Evolutionary conservation across 2,113 vertebrate genomes (phyloP).

Genomic region (Indri indri): DNA sequence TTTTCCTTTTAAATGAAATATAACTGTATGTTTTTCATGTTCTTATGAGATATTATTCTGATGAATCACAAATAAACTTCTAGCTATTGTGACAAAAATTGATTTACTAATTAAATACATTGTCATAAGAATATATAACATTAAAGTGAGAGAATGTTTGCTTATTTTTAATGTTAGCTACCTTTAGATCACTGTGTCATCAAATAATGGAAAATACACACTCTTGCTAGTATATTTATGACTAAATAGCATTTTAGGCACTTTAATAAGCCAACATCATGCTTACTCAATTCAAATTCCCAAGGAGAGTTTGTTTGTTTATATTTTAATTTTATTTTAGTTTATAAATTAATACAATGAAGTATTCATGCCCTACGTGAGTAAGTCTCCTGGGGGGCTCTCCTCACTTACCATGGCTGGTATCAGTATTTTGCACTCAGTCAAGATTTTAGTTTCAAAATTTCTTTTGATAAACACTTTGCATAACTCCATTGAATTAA

Average conservation of each 20-base stretch:
- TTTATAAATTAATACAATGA: not conserved
- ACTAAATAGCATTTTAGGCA: not conserved
- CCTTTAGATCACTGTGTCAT: not conserved
- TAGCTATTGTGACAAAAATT: not conserved
- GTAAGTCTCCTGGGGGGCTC: slow-evolving; percentile 4
- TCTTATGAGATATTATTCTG: not conserved
- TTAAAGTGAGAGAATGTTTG: not conserved
- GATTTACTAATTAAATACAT: not conserved
- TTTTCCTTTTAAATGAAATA: not conserved
- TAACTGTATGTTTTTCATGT: not conserved
- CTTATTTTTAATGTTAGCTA: not conserved
- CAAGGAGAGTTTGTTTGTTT: not conserved
- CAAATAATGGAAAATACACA: not conserved
- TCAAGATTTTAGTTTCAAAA: slow-evolving; percentile 23
- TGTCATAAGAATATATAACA: not conserved
- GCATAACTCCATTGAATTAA: slow-evolving; percentile 52
- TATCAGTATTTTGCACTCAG: not conserved
- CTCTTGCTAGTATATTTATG: not conserved
- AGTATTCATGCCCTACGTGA: not conserved
- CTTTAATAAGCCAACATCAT: not conserved
- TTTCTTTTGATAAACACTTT: slow-evolving; percentile 62
- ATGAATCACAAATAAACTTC: not conserved
- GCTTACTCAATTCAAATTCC: not conserved
- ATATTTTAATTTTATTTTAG: not conserved
- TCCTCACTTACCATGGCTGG: not conserved